These are phyloP conservation scores for Drusus annulatus DNA, from an alignment of 1,140 invertebrate genomes.

Conservation along the genomic window DNA sequence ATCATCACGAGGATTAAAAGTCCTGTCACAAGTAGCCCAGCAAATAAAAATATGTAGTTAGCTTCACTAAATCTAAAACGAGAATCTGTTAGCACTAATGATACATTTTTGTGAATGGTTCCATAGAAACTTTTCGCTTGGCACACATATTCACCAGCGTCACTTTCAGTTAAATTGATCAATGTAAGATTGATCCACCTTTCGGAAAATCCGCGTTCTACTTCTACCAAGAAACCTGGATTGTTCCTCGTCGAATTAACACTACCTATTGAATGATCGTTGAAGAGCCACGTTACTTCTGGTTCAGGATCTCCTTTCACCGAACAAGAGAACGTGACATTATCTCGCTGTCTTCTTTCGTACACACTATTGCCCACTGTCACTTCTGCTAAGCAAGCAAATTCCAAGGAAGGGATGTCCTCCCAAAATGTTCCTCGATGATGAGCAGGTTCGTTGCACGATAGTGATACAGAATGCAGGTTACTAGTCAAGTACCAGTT, in stretches of 20 bases:
- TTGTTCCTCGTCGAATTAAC: slow-evolving; percentile 64
- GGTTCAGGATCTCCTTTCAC: slow-evolving; percentile 88
- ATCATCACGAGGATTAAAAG: slow-evolving; percentile 61
- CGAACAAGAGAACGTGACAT: slow-evolving; percentile 85
- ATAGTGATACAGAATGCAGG: slow-evolving; percentile 76
- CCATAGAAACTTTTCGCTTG: slow-evolving; percentile 67
- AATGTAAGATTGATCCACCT: slow-evolving; percentile 69
- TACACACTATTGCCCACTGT: slow-evolving; percentile 58
- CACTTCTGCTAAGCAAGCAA: slow-evolving; percentile 82
- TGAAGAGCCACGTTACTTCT: slow-evolving; percentile 77
- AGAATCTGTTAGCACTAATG: slow-evolving; percentile 64
- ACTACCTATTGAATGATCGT: slow-evolving; percentile 61
- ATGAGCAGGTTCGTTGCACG: slow-evolving; percentile 75
- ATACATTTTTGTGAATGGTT: slow-evolving; percentile 67
- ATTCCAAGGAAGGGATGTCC: slow-evolving; percentile 76
- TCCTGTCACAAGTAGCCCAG: slow-evolving; percentile 68
- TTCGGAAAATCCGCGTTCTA: slow-evolving; percentile 57
- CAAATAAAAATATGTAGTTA: slow-evolving; percentile 67
- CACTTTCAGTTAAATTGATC: slow-evolving; percentile 67
- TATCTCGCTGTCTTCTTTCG: slow-evolving; percentile 71
- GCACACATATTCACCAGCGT: slow-evolving; percentile 69
- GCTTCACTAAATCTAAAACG: slow-evolving; percentile 66
- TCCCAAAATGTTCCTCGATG: slow-evolving; percentile 77
- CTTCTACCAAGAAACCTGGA: slow-evolving; percentile 34
- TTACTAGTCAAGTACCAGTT: slow-evolving; percentile 79